Percentiles rank a stretch among this genome's conserved stretches.
Evolutionary conservation across 2,797 vertebrate genomes (phyloP).

Genomic region (Heteromormyrus szaboi): DNA sequence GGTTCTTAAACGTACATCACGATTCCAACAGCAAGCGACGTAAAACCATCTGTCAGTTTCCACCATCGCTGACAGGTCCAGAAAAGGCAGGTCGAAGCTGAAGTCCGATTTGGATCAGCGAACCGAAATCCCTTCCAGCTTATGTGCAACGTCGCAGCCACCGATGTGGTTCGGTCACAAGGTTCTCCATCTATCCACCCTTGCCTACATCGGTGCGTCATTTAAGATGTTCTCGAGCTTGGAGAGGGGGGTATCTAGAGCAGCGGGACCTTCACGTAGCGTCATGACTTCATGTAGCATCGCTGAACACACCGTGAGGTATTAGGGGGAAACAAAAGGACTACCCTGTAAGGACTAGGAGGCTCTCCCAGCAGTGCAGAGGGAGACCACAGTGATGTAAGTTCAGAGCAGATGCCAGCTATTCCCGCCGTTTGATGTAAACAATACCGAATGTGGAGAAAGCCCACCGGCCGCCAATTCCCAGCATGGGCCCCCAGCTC

Average conservation of each 20-base stretch:
- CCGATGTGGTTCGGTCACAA: neutral
- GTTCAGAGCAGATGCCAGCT: neutral
- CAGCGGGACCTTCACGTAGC: constrained; percentile 23
- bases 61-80: neutral
- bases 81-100: neutral
- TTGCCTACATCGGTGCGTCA: neutral
- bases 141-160: neutral
- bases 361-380: neutral
- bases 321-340: constrained; percentile 18
- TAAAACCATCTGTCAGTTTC: neutral
- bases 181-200: neutral
- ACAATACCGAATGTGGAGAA: neutral
- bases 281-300: constrained; percentile 17
- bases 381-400: neutral
- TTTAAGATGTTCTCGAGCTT: neutral
- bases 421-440: neutral
- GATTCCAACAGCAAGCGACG: neutral
- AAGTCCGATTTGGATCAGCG: neutral
- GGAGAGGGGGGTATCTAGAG: constrained; percentile 28
- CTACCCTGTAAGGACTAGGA: constrained; percentile 32
- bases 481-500: neutral
- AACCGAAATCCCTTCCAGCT: neutral
- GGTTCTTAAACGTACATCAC: neutral
- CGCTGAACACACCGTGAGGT: constrained; percentile 5
- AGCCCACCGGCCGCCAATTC: neutral